Base-by-base conservation (phyloP, 2,888 invertebrate species). In the Drosophila subsilvestris region DNA sequence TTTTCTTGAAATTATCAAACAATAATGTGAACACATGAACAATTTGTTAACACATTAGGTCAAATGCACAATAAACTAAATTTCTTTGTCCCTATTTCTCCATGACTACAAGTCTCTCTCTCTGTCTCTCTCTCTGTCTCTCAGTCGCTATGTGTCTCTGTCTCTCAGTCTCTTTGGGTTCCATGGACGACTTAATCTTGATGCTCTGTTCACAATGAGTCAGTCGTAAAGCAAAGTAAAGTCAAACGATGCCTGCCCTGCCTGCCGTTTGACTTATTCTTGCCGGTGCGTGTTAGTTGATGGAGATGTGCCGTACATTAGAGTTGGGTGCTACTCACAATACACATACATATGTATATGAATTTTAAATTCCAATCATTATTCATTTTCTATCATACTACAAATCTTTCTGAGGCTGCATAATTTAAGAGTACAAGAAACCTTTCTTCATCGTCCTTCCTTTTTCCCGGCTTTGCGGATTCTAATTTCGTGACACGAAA, bases 221-320 rank as follows among this genome's bases (percentile, higher is more conserved):
- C 88, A 79, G 74, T 85, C 88, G 88, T 87, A 82, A 86, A 78
- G 69, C 78, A 74, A 86, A 83, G 63, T 75, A 70, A 85, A 78
- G 62, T 54, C 47, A 65, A 82, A 69, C 78, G 74, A 59, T n/a
- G 37, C 37, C 37, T 32, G 61, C 27, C 84, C 20, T 2, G 25
- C 25, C 25, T 71, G 76, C 76, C 80, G 72, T 75, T 85, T 81
- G 86, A 81, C 80, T 81, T 82, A 77, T 81, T 37, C 32, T 12
- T 42, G 51, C 17, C 14, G 18, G 62, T 37, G 22, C 25, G 25
- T 43, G 32, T 12, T 12, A 1, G n/a, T 37, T 14, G 37, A 37
- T 37, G 37, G 22, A 3, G 22, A 22, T 7, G 37, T 22, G 20
- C 20, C 37, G 37, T 37, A n/a, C n/a, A 37, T 7, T 32, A 10